Base-by-base conservation (phyloP, 64 coral and sea anemone genomes). In the Pocillopora verrucosa region DNA sequence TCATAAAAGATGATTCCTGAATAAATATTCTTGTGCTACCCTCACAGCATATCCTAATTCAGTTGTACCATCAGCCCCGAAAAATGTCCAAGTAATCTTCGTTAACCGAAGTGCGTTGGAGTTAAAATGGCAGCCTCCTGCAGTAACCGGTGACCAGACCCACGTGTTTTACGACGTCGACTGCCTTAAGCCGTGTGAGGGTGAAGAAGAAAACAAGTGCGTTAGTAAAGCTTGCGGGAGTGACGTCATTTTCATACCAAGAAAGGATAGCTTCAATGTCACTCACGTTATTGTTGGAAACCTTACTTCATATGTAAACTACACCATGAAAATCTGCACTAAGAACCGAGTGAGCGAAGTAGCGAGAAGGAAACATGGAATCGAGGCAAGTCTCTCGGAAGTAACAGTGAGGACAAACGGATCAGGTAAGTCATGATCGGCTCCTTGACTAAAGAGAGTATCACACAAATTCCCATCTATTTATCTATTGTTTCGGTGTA, bases 341-440 rank as follows among this genome's bases (percentile, higher is more conserved):
- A 80, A 56, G 77, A 80, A 80, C 58, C 58, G 77, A 60, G 77
- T 80, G 22, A 80, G 77, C 13, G 51, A 60, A 12, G n/a, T 80
- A 1, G 77, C 77, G 20, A 60, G 60, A 12, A n/a, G 77, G 6
- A 45, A 45, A 6, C 6, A 45, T 45, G 41, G 41, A 45, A 6
- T 45, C 6, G 17, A 25, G 5, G 34, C 73, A 14, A 76, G 13
- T 7, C 13, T 76, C 38, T 37, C 73, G 7, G 15, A 1, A 13
- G 5, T 76, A 17, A 76, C 34, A 15, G 1, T 76, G 73, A 35
- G 26, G 7, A 76, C 73, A 14, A 76, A 76, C 20, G 73, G 73
- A 76, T 36, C 25, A 9, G 73, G 73, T 76, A 76, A 41, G 73
- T 76, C 30, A 17, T n/a, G n/a, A n/a, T n/a, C n/a, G n/a, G 30